Conservation (phyloP, 2,797 vertebrate genomes). For the Girardinus metallicus region DNA sequence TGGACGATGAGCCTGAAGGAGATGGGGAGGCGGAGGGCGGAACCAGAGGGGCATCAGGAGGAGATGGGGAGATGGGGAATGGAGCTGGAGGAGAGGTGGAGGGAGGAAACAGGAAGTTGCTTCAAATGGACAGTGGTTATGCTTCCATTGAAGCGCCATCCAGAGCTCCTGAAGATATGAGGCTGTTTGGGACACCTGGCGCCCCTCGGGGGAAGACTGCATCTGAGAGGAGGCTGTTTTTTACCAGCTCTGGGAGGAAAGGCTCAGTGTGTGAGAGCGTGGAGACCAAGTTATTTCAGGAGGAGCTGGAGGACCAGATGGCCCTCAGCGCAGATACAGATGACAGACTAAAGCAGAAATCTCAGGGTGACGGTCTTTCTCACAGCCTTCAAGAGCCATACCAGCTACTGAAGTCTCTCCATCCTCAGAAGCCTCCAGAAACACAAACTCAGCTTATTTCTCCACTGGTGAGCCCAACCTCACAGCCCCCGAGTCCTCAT, state of each 20-base stretch:
- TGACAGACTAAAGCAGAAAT: conserved; percentile 34
- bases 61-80: conserved; percentile 51
- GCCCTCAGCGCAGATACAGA: conserved; percentile 44
- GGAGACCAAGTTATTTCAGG: conserved; percentile 80
- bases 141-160: conserved; percentile 94
- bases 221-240: conserved; percentile 88
- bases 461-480: conserved; percentile 57
- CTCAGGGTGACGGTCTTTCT: conserved; percentile 13
- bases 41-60: conserved; percentile 57
- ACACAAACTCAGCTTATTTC: conserved; percentile 53
- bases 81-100: conserved; percentile 79
- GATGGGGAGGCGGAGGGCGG: conserved; percentile 67
- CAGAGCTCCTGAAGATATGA: conserved; percentile 84
- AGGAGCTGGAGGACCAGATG: conserved; percentile 81
- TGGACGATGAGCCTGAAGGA: conserved; percentile 82
- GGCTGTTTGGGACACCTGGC: conserved; percentile 77
- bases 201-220: conserved; percentile 84
- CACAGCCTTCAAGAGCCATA: conserved; percentile 55
- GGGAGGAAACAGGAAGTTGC: conserved; percentile 86
- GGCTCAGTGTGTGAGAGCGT: conserved; percentile 91
- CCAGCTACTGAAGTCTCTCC: conserved; percentile 46
- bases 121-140: conserved; percentile 98
- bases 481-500: conserved; percentile 68
- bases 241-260: conserved; percentile 86
- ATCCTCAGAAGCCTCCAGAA: conserved; percentile 58